Conservation (phyloP, 35 echinoderm and acorn worm genomes). For the Acanthaster planci region DNA sequence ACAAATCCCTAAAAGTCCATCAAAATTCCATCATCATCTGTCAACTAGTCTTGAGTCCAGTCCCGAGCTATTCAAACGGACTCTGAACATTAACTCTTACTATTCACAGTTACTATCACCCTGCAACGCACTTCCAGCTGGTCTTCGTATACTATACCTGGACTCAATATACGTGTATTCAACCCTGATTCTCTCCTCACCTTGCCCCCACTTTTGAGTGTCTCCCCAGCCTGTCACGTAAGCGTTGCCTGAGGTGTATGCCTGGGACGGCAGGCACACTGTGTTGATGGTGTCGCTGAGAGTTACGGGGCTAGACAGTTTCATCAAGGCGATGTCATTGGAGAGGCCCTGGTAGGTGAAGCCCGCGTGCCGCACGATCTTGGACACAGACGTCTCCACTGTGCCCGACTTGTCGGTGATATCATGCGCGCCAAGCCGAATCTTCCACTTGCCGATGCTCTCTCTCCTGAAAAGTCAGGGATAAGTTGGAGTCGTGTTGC, state of each 20-base stretch:
- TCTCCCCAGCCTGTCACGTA: slow-evolving; percentile 51
- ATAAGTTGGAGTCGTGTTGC: background rate
- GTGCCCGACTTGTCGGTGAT: background rate
- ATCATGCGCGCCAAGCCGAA: background rate
- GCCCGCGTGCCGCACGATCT: background rate
- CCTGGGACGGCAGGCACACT: slow-evolving; percentile 6
- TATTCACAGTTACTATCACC: too few relatives aligned
- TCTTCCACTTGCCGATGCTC: background rate
- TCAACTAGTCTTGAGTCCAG: too few relatives aligned
- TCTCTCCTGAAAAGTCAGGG: background rate
- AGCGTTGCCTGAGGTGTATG: background rate
- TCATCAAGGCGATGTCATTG: slow-evolving; percentile 5
- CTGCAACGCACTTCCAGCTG: too few relatives aligned
- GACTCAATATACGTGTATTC: too few relatives aligned
- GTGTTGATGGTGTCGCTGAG: slow-evolving; percentile 14
- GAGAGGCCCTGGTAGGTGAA: background rate
- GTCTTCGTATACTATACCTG: too few relatives aligned
- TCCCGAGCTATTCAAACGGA: too few relatives aligned
- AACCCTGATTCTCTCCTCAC: too few relatives aligned
- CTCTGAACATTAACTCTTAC: too few relatives aligned
- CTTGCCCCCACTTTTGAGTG: background rate
- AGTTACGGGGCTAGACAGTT: background rate
- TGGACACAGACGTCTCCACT: background rate
- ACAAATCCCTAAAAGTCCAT: too few relatives aligned
- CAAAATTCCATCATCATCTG: too few relatives aligned